Percentiles rank a stretch among this genome's conserved stretches.
These are phyloP conservation scores for Pantherophis vulpinus DNA, from an alignment of 2,797 vertebrate genomes.

Conservation along the genomic window DNA sequence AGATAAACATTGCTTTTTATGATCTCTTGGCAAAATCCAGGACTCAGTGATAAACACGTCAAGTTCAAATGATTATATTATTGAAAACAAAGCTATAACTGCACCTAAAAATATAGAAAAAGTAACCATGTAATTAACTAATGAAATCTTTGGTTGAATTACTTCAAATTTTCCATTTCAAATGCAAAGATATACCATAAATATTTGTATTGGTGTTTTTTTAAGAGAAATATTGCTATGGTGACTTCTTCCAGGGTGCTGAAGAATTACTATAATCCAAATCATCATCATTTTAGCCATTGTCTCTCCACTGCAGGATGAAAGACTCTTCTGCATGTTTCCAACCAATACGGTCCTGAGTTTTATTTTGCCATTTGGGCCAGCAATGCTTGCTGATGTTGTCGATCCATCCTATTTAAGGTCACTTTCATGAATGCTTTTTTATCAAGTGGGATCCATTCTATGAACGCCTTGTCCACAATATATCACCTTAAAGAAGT, in stretches of 20 bases:
- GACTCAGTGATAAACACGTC: background rate
- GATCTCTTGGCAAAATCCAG: slow-evolving; percentile 6
- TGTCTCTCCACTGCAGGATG: too few species aligned
- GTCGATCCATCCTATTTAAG: too few species aligned
- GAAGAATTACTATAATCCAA: background rate
- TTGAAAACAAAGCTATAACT: background rate
- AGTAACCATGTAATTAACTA: background rate
- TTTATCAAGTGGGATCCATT: too few species aligned
- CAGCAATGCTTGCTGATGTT: too few species aligned
- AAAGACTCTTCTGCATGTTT: too few species aligned
- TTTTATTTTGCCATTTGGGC: too few species aligned
- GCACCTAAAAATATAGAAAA: background rate
- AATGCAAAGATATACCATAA: background rate
- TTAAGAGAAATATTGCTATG: background rate
- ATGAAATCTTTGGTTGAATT: background rate
- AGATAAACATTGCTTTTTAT: slow-evolving; percentile 3
- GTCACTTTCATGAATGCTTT: too few species aligned
- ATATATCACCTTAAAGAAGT: too few species aligned
- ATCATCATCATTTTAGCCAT: too few species aligned
- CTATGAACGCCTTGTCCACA: too few species aligned
- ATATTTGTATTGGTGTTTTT: background rate
- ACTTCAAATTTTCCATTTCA: background rate
- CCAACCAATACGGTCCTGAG: too few species aligned
- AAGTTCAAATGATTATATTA: background rate
- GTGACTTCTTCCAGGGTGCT: background rate